Evolutionary conservation across 2,797 vertebrate genomes (phyloP).

Genomic region (Furcifer pardalis): DNA sequence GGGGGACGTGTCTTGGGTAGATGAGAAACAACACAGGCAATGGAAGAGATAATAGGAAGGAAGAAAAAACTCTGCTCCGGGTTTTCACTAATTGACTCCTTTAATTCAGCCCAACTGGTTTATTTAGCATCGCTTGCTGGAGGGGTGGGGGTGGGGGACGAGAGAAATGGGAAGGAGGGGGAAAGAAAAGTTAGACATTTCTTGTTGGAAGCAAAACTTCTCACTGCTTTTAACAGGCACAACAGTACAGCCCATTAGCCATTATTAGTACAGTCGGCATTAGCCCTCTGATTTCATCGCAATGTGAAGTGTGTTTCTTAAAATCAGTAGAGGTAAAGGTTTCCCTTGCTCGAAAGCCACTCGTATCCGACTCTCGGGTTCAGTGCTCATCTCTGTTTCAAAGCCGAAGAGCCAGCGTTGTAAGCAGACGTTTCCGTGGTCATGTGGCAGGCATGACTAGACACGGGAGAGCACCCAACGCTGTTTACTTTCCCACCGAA

Average conservation of each 20-base stretch:
- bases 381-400: too few species aligned
- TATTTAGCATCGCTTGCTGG: not conserved
- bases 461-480: too few species aligned
- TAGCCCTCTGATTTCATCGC: too few species aligned
- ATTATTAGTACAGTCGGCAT: not conserved
- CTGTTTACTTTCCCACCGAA: too few species aligned
- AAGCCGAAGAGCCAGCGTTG: too few species aligned
- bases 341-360: too few species aligned
- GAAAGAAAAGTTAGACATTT: not conserved
- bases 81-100: not conserved
- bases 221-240: not conserved
- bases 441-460: too few species aligned
- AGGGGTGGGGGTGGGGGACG: not conserved
- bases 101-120: not conserved
- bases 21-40: constrained; percentile 20
- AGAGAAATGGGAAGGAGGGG: not conserved
- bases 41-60: constrained; percentile 11
- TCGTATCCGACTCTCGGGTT: too few species aligned
- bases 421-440: too few species aligned
- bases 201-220: too few species aligned
- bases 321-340: too few species aligned
- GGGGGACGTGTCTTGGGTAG: too few species aligned
- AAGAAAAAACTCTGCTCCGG: not conserved
- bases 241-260: not conserved
- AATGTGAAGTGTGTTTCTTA: not conserved